These are phyloP conservation scores for Propithecus perrieri DNA, from an alignment of 2,797 vertebrate genomes.

Conservation along the genomic window DNA sequence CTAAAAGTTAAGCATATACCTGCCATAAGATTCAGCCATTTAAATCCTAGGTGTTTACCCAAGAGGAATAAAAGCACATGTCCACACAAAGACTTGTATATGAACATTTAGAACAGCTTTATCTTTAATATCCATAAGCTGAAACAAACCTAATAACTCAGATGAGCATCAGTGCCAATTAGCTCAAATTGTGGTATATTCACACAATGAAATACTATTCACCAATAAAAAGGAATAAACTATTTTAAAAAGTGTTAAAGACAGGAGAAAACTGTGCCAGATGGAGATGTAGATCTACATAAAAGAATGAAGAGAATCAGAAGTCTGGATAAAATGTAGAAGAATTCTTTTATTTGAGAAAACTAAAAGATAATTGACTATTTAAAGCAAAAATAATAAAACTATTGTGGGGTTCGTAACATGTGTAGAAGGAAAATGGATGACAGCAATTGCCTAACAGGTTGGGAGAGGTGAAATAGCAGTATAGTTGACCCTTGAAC, in stretches of 20 bases:
- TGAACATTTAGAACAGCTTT: no score
- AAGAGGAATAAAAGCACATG: no score
- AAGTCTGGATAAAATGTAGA: not conserved
- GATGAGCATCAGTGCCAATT: not conserved
- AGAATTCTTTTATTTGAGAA: not conserved
- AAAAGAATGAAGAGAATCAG: not conserved
- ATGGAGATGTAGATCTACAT: not conserved
- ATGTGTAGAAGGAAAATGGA: not conserved
- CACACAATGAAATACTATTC: not conserved
- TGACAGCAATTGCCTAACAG: not conserved
- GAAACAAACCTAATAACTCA: not conserved
- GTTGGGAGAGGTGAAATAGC: not conserved
- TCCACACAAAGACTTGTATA: no score
- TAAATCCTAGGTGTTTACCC: no score
- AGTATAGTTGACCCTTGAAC: not conserved
- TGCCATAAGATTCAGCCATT: no score
- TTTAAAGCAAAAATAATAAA: constrained; percentile 35
- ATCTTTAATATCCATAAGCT: not conserved
- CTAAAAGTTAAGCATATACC: no score
- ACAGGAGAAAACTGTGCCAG: not conserved
- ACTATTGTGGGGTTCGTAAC: not conserved
- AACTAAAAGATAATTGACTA: not conserved
- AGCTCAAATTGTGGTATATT: not conserved
- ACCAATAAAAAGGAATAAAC: not conserved
- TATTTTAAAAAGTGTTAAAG: not conserved